Evolutionary conservation across 2,888 invertebrate species (phyloP), one percentile per base, ranked within the genome.

Genomic region (Acrobasis suavella): DNA sequence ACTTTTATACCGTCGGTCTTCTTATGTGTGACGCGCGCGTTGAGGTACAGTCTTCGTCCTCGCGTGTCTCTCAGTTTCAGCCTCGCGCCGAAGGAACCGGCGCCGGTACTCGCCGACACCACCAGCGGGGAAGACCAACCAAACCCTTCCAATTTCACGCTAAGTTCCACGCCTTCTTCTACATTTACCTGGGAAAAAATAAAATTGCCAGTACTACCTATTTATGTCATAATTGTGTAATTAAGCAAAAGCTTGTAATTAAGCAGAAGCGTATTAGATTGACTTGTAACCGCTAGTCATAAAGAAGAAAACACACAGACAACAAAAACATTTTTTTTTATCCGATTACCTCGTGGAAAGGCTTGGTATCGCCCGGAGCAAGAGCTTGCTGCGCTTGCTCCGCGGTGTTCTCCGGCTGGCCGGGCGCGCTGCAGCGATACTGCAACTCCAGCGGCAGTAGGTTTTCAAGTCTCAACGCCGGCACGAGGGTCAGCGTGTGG

Each of bases 401-500:
- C 63, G 66, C 58, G 59, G 67, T 70, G 17, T 70, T 32, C 32
- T 32, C 86, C 75, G 68, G 62, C 82, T 83, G 74, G 14, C 67
- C 69, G 22, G 70, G 69, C 1, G 76, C 72, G 54, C 69, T 68
- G 63, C 78, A 78, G 70, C 94, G 94, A 76, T 94, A 96, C 62
- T 94, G 91, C 65, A 97, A 81, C 85, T 97, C 97, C 70, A 96
- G 93, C 0, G 99, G 99, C 60, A 99, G 93, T 65, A 99, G 93
- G 93, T 99, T 99, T 69, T 96, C 95, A 5, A 99, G 82, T 15
- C 96, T 94, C 16, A 99, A 92, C 0, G 98, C 97, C 37, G 98
- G 96, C 71, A 97, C 91, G 55, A 99, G 90, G 2, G 95, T 95
- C 66, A 99, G 95, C 15, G 96, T 95, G 86, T 99, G 99, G 0